Percentiles rank a stretch among this genome's conserved stretches.
These are phyloP conservation scores for Drosophila paramelanica DNA, from an alignment of 2,888 invertebrate genomes.

Conservation along the genomic window DNA sequence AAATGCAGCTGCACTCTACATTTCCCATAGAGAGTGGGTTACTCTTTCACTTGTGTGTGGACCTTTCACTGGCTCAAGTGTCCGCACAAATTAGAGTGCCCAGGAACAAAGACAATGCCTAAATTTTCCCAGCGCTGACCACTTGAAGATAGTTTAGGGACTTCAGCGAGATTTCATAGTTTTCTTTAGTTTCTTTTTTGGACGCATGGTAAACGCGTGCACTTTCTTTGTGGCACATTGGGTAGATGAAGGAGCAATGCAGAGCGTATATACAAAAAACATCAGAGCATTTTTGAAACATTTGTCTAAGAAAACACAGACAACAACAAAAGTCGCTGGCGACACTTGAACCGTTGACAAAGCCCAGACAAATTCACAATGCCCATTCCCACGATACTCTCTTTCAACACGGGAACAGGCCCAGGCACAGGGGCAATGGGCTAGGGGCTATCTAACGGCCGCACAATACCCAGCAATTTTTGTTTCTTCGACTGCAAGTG, in stretches of 20 bases:
- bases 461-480: constrained; percentile 62
- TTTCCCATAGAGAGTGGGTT: constrained; percentile 46
- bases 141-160: constrained; percentile 57
- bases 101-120: constrained; percentile 40
- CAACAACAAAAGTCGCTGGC: constrained; percentile 59
- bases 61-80: constrained; percentile 75
- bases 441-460: constrained; percentile 59
- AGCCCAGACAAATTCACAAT: constrained; percentile 71
- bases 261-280: constrained; percentile 47
- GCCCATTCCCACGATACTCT: constrained; percentile 79
- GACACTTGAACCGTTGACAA: constrained; percentile 77
- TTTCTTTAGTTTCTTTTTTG: constrained; percentile 4
- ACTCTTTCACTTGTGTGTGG: constrained; percentile 57
- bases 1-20: constrained; percentile 63
- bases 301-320: constrained; percentile 72
- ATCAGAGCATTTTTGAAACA: constrained; percentile 63
- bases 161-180: constrained; percentile 11
- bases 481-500: constrained; percentile 63
- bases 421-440: constrained; percentile 16
- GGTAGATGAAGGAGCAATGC: constrained; percentile 20
- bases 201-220: constrained; percentile 79
- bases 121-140: constrained; percentile 70
- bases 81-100: constrained; percentile 71
- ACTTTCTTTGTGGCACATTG: constrained; percentile 66
- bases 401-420: constrained; percentile 44